Base-by-base conservation (phyloP, 2,113 vertebrate genomes). In the Nannobrachium achirus region DNA sequence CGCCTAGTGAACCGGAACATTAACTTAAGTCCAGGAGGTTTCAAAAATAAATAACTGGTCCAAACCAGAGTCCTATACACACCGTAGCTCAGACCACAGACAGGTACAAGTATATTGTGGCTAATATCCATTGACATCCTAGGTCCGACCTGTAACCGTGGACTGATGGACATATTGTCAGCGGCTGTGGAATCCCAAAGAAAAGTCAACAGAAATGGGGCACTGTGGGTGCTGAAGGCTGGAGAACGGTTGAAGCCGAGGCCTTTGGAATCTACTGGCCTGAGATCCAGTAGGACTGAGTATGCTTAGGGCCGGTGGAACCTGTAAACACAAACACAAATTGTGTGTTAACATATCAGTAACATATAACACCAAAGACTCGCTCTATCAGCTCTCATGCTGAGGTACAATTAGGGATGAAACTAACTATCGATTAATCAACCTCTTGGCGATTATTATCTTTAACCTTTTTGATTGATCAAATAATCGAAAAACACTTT, bases 221-320 rank as follows among this genome's bases (percentile, higher is more conserved):
- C 10, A 18, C 56, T 15, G 71, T 49, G 39, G 38, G 40, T 65
- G 44, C 33, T 51, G 13, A 53, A 56, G 51, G 33, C 20, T 0
- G 44, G 64, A 42, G 44, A 59, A 50, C 61, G 56, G 67, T 42
- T 11, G 55, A 63, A 73, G 57, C 52, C 20, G 63, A 18, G 33
- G 69, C 62, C 46, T 10, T 1, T 7, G 56, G 71, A 71, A 51
- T 7, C 56, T 3, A 16, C 8, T 46, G 16, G 44, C 58, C 75
- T 56, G 77, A 77, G 5, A 1, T 5, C 75, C 42, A 58, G 25
- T 20, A 48, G 56, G 44, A 39, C 52, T 3, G n/a, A 15, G 19
- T 16, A 42, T 0, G 0, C 10, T 79, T 56, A 91, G 5, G 89
- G 89, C 45, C 89, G 89, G 60, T 91, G 89, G 64, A 89, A 91